Evolutionary conservation across 2,888 invertebrate genomes (phyloP), one percentile per base, ranked within the genome.

Genomic region (Agrotis clavis): DNA sequence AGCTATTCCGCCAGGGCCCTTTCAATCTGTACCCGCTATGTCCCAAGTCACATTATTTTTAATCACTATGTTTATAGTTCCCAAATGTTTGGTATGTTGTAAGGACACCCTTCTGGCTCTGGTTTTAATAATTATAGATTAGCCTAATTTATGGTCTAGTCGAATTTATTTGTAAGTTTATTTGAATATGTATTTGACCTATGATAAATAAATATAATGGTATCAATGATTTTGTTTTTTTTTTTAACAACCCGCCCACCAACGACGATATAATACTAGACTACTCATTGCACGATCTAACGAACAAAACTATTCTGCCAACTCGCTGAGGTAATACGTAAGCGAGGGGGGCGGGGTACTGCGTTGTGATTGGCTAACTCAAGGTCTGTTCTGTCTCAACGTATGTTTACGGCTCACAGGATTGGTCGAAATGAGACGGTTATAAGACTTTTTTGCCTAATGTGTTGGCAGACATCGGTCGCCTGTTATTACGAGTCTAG

Each of bases 141-240:
- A 88, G 86, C 79, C 86, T 90, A 86, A 86, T 60, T 72, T 83
- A 63, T 87, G 84, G 87, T 90, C 89, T 89, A 88, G 90, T 89
- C 87, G 78, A 86, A 71, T 82, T 83, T 79, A 79, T 82, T 84
- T 76, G 79, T 84, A 74, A 74, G 77, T 77, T 67, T 82, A 74
- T 60, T 71, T 71, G 57, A 62, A 67, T 67, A 75, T 67, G 50
- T 75, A 74, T 51, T 48, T 66, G 14, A 45, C 25, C 48, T 75
- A 67, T 50, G 19, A 56, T 4, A 75, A 67, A 67, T 62, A 67
- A 67, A 67, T 51, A 51, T 50, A 69, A 9, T 41, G 19, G 19
- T 25, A 51, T 51, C 16, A 41, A 51, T 25, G 1, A 51, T 51
- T 41, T 45, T 18, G 67, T 69, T 5, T 7, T 69, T 67, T n/a